Evolutionary conservation across 2,888 invertebrate species (phyloP), one percentile per base, ranked within the genome.

Genomic region (Neria commutata): DNA sequence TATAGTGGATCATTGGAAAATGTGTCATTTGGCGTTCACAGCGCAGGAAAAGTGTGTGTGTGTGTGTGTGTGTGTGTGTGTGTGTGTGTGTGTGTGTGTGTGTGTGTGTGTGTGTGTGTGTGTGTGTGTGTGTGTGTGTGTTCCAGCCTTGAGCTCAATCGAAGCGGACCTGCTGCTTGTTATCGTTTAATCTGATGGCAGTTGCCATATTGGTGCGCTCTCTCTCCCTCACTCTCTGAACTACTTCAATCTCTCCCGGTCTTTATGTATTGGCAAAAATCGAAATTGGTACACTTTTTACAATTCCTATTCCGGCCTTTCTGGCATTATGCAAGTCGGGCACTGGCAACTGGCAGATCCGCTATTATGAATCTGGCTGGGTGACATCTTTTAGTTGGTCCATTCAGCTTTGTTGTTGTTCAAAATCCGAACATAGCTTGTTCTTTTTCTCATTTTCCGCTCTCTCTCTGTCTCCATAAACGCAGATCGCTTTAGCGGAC

Each of bases 401-500:
- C 56, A 19, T 58, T 61, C 52, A 48, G 53, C 57, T 54, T 50
- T 45, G 34, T 55, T 59, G 54, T 54, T 61, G 61, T 62, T 56
- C 57, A 63, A 54, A 52, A 55, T 21, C n/a, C n/a, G 49, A 45
- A 19, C 29, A 11, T 29, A 29, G 29, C 29, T 29, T 40, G 40
- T 16, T 34, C n/a, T 33, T 51, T 33, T 34, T 5, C 40, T 42
- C n/a, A 52, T 49, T 42, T 37, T 53, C 42, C 47, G 46, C 52
- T 62, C 64, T 62, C 67, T 45, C 66, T 64, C 60, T 58, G 48
- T 54, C 51, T 4, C 55, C 3, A 19, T 29, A 29, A 29, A 29
- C 29, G 16, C 67, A 82, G 79, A 74, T 80, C 65, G 73, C 78
- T 63, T 69, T 77, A 61, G 81, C 79, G 58, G 88, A 88, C 74